Percentiles rank a stretch among this genome's conserved stretches.
Evolutionary conservation across 2,797 vertebrate species (phyloP).

Genomic region (Enteromius paludinosus): DNA sequence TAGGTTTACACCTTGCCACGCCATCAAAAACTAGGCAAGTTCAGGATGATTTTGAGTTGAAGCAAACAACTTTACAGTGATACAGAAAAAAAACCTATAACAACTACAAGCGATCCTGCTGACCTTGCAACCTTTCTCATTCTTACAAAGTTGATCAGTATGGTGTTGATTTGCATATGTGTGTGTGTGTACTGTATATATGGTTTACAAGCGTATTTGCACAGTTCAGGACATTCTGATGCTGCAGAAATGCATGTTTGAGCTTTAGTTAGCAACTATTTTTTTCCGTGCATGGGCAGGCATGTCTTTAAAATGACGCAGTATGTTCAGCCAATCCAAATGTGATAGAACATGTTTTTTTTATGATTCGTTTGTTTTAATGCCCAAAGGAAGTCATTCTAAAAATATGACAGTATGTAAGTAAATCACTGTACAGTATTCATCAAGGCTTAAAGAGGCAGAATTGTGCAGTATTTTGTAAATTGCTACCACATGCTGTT

Average conservation of each 20-base stretch:
- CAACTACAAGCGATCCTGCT: neutral
- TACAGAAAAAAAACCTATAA: neutral
- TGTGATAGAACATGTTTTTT: neutral
- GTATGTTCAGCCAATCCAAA: neutral
- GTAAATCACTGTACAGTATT: slow-evolving; percentile 21
- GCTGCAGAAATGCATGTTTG: slow-evolving; percentile 37
- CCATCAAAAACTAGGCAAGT: neutral
- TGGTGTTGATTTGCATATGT: neutral
- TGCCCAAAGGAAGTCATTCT: neutral
- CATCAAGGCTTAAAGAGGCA: slow-evolving; percentile 9
- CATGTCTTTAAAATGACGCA: neutral
- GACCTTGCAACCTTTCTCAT: slow-evolving; percentile 41
- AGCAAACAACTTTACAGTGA: neutral
- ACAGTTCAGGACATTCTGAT: slow-evolving; percentile 10
- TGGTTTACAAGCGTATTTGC: slow-evolving; percentile 42
- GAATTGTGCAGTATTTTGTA: slow-evolving; percentile 32
- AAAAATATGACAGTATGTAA: slow-evolving; percentile 5
- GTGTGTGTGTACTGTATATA: slow-evolving; percentile 32
- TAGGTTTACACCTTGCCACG: neutral
- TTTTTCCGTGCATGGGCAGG: neutral
- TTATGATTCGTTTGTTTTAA: neutral
- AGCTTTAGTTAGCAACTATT: neutral
- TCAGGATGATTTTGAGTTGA: neutral
- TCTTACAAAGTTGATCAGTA: neutral
- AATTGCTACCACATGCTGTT: slow-evolving; percentile 5